Evolutionary conservation across 2,113 vertebrate genomes (phyloP), one percentile per base, ranked within the genome.

Genomic region (Coracopsis vasa): DNA sequence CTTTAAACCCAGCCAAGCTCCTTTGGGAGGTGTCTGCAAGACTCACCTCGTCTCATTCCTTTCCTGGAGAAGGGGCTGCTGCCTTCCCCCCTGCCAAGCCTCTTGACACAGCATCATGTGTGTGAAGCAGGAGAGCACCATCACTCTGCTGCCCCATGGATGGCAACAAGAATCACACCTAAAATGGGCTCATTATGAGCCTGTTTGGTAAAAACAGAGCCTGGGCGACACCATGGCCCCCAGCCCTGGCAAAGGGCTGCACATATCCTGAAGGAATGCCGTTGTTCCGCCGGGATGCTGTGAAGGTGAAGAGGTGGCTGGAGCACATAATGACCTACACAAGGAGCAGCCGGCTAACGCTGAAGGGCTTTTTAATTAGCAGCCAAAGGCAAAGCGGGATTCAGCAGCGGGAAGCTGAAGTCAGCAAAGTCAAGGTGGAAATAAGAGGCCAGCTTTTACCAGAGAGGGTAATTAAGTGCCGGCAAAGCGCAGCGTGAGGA

Each of bases 311-410:
- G 95, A 77, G 86, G 89, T 77, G 89, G 80, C 87, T 58, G 84
- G 77, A 61, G 60, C 95, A 86, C 7, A 8, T 69, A 56, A 96
- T 88, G 80, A 77, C 80, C 86, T 28, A 35, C 21, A 44, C 77
- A 18, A 86, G 86, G 89, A 95, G 94, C 94, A 88, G 93, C 54
- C 35, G 18, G 86, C n/a, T 42, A 53, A 42, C 2, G 65, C 95
- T 95, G 92, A 96, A 95, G 95, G 95, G 94, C 92, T 96, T 95
- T 95, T 94, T 96, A 93, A 95, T 97, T 94, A 95, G 81, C 85
- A 90, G 95, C 92, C 90, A 95, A 95, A 95, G 96, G 95, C 94
- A 64, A 95, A 91, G 95, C 12, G 33, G 65, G 80, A 81, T 54
- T 69, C 56, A 18, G 1, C 73, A 74, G 92, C 77, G 93, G 89